Base-by-base conservation (phyloP, 2,888 invertebrate species). In the Meandrusa payeni region DNA sequence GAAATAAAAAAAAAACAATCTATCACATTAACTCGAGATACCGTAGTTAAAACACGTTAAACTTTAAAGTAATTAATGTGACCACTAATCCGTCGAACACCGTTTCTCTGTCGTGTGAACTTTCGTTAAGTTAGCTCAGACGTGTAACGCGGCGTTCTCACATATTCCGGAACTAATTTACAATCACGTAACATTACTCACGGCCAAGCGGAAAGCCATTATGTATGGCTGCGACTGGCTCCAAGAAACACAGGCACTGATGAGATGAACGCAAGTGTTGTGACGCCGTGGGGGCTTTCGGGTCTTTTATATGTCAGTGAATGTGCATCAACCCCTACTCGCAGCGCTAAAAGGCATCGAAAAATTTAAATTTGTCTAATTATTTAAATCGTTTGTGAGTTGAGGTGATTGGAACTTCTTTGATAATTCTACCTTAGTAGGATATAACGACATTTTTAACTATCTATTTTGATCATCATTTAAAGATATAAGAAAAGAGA, bases 231-330 rank as follows among this genome's bases (percentile, higher is more conserved):
- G 51, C 20, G 59, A 55, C 59, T 56, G 54, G 51, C 55, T 54
- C 50, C 52, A 51, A 52, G 51, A 57, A 59, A 51, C 52, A 7
- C 69, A 77, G 48, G 61, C 71, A 2, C 64, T 80, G 19, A 79
- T 92, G 51, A 87, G 89, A 0, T 89, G 91, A 68, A 90, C 91
- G 0, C 69, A 93, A 47, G 89, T 91, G 0, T 68, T 93, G 38
- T 89, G 55, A 57, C 55, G 60, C 64, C 59, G 57, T 59, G 50
- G 51, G 52, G 47, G 56, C 58, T 55, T 57, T 3, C 47, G 50
- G 61, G 69, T 67, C 77, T 81, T 83, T 69, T 85, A 83, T 85
- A 83, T 75, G 64, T 69, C 70, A 69, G 81, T 77, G 83, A 83
- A 81, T 66, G 57, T 69, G 63, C 70, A 27, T n/a, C 37, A 66